These are phyloP conservation scores for Phortica okadai DNA, from an alignment of 2,888 invertebrate genomes.

Conservation along the genomic window DNA sequence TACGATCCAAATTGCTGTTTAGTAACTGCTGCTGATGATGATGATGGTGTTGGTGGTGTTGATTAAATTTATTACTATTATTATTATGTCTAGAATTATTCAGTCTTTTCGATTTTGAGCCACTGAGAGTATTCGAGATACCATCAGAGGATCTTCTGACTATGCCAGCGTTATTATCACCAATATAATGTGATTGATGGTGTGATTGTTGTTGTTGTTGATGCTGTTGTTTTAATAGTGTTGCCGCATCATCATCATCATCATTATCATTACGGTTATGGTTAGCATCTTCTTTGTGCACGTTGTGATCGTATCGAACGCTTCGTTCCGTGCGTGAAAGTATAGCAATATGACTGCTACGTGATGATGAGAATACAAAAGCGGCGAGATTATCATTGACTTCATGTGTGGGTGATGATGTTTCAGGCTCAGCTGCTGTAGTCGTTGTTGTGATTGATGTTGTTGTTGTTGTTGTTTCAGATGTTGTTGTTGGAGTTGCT, in stretches of 20 bases:
- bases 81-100: constrained; percentile 73
- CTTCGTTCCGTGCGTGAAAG: constrained; percentile 76
- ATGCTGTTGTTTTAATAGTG: constrained; percentile 37
- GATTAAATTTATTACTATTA: constrained; percentile 48
- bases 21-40: constrained; percentile 42
- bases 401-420: constrained; percentile 39
- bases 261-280: constrained; percentile 39
- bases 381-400: constrained; percentile 47
- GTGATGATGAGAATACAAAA: constrained; percentile 61
- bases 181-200: constrained; percentile 23
- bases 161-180: constrained; percentile 38
- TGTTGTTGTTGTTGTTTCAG: constrained; percentile 46
- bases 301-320: constrained; percentile 58
- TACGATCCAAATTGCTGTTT: constrained; percentile 74
- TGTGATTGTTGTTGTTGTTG: constrained; percentile 40
- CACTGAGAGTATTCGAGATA: constrained; percentile 62
- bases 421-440: constrained; percentile 45
- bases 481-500: constrained; percentile 48
- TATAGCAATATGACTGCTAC: constrained; percentile 60
- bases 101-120: constrained; percentile 76
- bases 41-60: constrained; percentile 83
- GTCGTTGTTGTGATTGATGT: constrained; percentile 46
- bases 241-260: constrained; percentile 36
- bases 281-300: constrained; percentile 42
- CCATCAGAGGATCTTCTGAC: constrained; percentile 49